Percentiles rank a stretch among this genome's conserved stretches.
Evolutionary conservation across 2,888 invertebrate genomes (phyloP).

Genomic region (Argynnis bischoffii): DNA sequence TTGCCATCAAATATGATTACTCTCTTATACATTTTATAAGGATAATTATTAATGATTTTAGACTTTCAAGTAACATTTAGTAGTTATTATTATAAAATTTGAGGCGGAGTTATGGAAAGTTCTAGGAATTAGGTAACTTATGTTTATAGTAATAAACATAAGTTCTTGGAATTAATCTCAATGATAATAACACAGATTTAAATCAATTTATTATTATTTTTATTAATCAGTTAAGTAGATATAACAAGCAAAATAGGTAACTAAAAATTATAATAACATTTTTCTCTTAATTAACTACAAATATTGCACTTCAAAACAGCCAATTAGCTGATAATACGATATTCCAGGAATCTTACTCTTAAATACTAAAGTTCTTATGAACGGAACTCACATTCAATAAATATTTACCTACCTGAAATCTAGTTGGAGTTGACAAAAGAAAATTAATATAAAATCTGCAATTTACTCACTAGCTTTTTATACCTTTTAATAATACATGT

Average conservation of each 20-base stretch:
- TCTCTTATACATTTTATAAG: too few species aligned
- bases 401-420: slow-evolving; percentile 5
- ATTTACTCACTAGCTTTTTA: too few species aligned
- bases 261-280: slow-evolving; percentile 10
- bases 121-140: too few species aligned
- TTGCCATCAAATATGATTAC: too few species aligned
- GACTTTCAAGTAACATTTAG: too few species aligned
- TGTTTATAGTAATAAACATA: too few species aligned
- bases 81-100: too few species aligned
- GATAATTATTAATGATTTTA: too few species aligned
- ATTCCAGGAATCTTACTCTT: slow-evolving; percentile 25
- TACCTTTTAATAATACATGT: too few species aligned
- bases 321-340: slow-evolving; percentile 37
- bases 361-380: not conserved
- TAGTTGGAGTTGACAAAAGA: too few species aligned
- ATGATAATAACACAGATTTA: slow-evolving; percentile 2
- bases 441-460: too few species aligned
- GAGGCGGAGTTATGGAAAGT: too few species aligned
- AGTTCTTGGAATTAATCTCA: not conserved
- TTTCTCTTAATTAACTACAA: slow-evolving; percentile 39
- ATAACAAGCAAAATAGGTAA: slow-evolving; percentile 19
- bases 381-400: slow-evolving; percentile 5
- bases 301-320: slow-evolving; percentile 65
- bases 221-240: not conserved
- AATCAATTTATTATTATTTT: slow-evolving; percentile 8